Conservation (phyloP, 1,140 invertebrate genomes). For the Zaprionus capensis region DNA sequence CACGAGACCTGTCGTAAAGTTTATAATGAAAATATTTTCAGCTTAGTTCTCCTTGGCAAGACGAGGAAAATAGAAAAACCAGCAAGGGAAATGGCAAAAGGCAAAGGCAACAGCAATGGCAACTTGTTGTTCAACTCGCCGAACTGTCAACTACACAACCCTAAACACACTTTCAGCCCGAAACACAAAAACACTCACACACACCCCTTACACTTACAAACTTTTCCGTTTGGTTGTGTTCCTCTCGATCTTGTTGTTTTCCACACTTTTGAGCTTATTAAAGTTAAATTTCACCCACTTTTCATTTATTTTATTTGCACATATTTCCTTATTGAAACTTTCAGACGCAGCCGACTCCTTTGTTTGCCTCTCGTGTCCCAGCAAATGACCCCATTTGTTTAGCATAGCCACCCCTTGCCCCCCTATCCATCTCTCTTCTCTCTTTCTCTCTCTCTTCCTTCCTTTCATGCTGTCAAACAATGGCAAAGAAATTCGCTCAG, state of each 20-base stretch:
- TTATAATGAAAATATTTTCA: slow-evolving; percentile 81
- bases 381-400: slow-evolving; percentile 39
- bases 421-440: neutral
- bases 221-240: slow-evolving; percentile 15
- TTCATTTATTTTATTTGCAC: slow-evolving; percentile 71
- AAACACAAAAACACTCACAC: slow-evolving; percentile 8
- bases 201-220: neutral
- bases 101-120: slow-evolving; percentile 20
- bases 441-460: neutral
- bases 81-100: slow-evolving; percentile 15
- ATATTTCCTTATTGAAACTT: slow-evolving; percentile 77
- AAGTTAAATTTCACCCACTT: slow-evolving; percentile 67
- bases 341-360: slow-evolving; percentile 37
- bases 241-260: slow-evolving; percentile 37
- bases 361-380: slow-evolving; percentile 25
- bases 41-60: slow-evolving; percentile 46
- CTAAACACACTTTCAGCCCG: slow-evolving; percentile 38
- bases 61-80: slow-evolving; percentile 20
- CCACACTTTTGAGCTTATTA: slow-evolving; percentile 65
- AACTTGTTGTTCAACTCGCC: slow-evolving; percentile 67
- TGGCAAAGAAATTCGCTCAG: slow-evolving; percentile 21
- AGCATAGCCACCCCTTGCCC: neutral
- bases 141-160: slow-evolving; percentile 52
- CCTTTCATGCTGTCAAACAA: slow-evolving; percentile 14
- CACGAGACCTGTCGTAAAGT: slow-evolving; percentile 75